Base-by-base conservation (phyloP, 1,140 invertebrate species). In the Mamestra configurata region DNA sequence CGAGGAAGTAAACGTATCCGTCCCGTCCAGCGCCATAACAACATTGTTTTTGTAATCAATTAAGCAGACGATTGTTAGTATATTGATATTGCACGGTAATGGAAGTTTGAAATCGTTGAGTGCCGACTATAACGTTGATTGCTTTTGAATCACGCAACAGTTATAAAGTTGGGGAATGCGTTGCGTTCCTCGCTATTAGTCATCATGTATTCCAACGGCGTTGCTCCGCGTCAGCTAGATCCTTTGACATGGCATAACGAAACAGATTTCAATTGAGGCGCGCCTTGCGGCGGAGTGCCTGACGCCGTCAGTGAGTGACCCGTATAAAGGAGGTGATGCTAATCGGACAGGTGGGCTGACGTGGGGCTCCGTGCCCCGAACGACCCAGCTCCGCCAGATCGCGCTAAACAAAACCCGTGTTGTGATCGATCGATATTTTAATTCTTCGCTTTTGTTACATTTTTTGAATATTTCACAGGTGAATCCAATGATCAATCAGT, bases 261-360 rank as follows among this genome's bases (percentile, higher is more conserved):
- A 93, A 92, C 88, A 89, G 90, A 91, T 93, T 92, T 93, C 89
- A 89, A 92, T 93, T 90, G 90, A 88, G 76, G 81, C 84, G 84
- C 82, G 89, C 85, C 82, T 22, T 31, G 59, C 59, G 59, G 59
- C 59, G 59, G 31, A 57, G 87, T 88, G 86, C n/a, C n/a, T n/a
- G n/a, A n/a, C n/a, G 27, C 85, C 88, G 80, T 82, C 84, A 85
- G 79, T 84, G 83, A 81, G 85, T 92, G 89, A 92, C 88, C 90
- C 87, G 87, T 84, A 92, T 85, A 88, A 86, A 88, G 84, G 88
- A 90, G 88, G 87, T 92, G 92, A 93, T 93, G 86, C 83, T 92
- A 92, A 92, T 93, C 92, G 90, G 93, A 93, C 93, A 94, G 93
- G 89, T 91, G 91, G 84, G 83, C 83, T 92, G 90, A 94, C 87